Base-by-base conservation (phyloP, 2,113 vertebrate species). In the Syrmaticus mikado region DNA sequence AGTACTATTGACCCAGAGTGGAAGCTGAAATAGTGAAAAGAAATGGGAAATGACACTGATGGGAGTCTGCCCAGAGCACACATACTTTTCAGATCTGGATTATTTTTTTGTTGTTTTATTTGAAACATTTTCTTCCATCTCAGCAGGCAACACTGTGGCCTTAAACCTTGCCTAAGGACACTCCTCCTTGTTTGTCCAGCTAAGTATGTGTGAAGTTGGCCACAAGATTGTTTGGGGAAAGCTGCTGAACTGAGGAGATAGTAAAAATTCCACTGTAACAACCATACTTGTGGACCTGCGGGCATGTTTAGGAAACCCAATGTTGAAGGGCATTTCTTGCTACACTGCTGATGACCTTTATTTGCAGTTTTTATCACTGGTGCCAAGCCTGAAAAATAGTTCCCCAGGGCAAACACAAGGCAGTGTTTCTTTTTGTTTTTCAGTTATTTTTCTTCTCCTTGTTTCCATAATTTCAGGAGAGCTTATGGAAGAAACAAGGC, bases 351-450 rank as follows among this genome's bases (percentile, higher is more conserved):
- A 90, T 74, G 65, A 64, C 60, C 27, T 43, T 40, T 16, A 75
- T 84, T 60, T 90, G 70, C 65, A 46, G 57, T 40, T 89, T 32
- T 25, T 67, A 60, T 72, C 52, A 68, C 38, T 61, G 19, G 32
- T 65, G 53, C 70, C 58, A 87, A 91, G 34, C 38, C 58, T 68
- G 87, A 57, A 71, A 91, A 92, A 79, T 14, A 45, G 22, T 21
- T 92, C 81, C 53, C 84, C n/a, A 15, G 38, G 17, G 82, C 58
- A 89, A 92, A 91, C n/a, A 75, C 10, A 79, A 85, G 67, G 22
- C 70, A 82, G 11, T 24, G 62, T 67, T 94, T 87, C 80, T 87
- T 66, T 84, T 68, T 73, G 77, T 72, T 66, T 89, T 87, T 79
- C 43, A 57, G 81, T 55, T 80, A 27, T 72, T 50, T 93, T 92